Evolutionary conservation across 2,797 vertebrate species (phyloP).

Genomic region (Aphelocoma californica): DNA sequence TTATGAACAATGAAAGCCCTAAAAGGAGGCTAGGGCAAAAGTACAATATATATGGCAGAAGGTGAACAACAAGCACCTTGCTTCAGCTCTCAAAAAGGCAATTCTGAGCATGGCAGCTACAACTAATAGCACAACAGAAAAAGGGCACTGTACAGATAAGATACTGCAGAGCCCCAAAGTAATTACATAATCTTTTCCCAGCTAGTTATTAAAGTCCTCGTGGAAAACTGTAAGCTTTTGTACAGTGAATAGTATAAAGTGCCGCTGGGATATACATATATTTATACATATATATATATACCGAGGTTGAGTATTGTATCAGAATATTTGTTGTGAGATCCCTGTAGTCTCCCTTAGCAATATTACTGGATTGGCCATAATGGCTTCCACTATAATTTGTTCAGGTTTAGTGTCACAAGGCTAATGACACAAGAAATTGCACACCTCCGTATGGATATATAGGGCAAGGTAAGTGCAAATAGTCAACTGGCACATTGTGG

Average conservation of each 20-base stretch:
- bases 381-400: slow-evolving; percentile 81
- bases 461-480: slow-evolving; percentile 98
- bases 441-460: slow-evolving; percentile 93
- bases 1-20: slow-evolving; percentile 87
- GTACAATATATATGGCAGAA: slow-evolving; percentile 87
- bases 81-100: slow-evolving; percentile 92
- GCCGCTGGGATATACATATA: slow-evolving; percentile 92
- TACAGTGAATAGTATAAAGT: slow-evolving; percentile 99
- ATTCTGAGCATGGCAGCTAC: slow-evolving; percentile 92
- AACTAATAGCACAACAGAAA: slow-evolving; percentile 88
- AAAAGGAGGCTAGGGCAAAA: slow-evolving; percentile 83
- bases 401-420: slow-evolving; percentile 88
- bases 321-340: slow-evolving; percentile 89
- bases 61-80: slow-evolving; percentile 91
- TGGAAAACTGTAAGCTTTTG: slow-evolving; percentile 88
- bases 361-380: slow-evolving; percentile 75
- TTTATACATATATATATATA: slow-evolving; percentile 87
- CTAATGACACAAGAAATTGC: slow-evolving; percentile 90
- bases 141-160: slow-evolving; percentile 79
- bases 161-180: slow-evolving; percentile 81
- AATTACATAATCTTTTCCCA: slow-evolving; percentile 81
- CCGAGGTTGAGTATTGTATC: slow-evolving; percentile 86
- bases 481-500: slow-evolving; percentile 99
- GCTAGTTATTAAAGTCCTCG: slow-evolving; percentile 80
- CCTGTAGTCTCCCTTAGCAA: slow-evolving; percentile 91